These are phyloP conservation scores for Chaetorhynchus papuensis DNA, from an alignment of 2,113 vertebrate genomes.

Conservation along the genomic window DNA sequence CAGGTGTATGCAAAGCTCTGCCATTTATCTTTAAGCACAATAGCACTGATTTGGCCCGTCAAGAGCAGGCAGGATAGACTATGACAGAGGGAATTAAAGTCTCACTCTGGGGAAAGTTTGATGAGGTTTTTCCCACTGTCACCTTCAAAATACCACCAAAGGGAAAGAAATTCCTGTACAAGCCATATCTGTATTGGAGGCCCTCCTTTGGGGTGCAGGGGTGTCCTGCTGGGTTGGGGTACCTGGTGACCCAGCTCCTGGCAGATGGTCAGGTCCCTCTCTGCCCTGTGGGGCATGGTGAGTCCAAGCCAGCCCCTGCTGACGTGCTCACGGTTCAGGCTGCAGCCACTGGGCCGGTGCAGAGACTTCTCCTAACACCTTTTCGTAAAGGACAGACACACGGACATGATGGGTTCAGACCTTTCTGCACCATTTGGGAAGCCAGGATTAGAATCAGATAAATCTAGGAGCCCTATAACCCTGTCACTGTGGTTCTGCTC, in stretches of 20 bases:
- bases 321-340: rapidly evolving
- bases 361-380: not conserved
- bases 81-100: not conserved
- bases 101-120: not conserved
- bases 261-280: not conserved
- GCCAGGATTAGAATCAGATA: not conserved
- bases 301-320: not conserved
- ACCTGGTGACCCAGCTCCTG: not conserved
- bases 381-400: not conserved
- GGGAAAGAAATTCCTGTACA: not conserved
- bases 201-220: not conserved
- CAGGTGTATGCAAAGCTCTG: not conserved
- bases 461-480: not conserved
- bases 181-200: not conserved
- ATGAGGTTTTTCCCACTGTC: not conserved
- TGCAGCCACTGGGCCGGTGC: not conserved
- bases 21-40: not conserved
- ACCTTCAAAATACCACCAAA: not conserved
- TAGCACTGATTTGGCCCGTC: not conserved
- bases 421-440: not conserved
- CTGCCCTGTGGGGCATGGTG: rapidly evolving
- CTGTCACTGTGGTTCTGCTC: not conserved
- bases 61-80: not conserved
- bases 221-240: not conserved
- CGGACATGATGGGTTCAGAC: rapidly evolving